Percentiles rank a stretch among this genome's conserved stretches.
phyloP scores from a whole-genome alignment of 2,113 vertebrate genomes.

The Thinocorus orbignyianus region DNA sequence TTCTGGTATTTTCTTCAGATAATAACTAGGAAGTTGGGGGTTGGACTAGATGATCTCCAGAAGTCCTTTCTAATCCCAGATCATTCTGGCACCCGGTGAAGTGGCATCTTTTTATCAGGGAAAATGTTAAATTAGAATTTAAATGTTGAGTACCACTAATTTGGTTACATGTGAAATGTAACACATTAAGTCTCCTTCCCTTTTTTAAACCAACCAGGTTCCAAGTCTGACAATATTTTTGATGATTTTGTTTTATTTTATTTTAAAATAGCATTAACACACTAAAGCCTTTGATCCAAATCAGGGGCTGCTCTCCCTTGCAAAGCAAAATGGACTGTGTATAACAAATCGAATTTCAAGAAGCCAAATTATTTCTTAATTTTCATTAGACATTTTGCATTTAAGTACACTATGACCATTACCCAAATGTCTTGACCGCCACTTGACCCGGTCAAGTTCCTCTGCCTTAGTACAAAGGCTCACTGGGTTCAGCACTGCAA shows the following conservation, averaged over 20 bases:
- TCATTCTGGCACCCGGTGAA: not conserved
- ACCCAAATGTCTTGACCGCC: rapidly evolving
- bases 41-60: no score
- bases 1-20: not conserved
- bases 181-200: not conserved
- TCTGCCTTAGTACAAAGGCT: not conserved
- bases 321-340: not conserved
- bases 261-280: not conserved
- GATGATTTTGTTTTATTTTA: not conserved
- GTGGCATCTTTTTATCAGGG: not conserved
- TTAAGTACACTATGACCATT: not conserved
- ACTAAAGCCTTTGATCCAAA: not conserved
- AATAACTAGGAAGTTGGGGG: not conserved
- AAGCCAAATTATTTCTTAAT: not conserved
- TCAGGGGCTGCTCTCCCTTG: not conserved
- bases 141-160: not conserved
- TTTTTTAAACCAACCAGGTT: not conserved
- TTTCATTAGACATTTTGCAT: not conserved
- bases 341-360: not conserved
- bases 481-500: not conserved
- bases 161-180: not conserved
- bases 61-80: no score
- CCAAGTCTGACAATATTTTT: not conserved
- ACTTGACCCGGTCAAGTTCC: not conserved
- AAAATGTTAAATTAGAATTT: not conserved